Evolutionary conservation across 2,888 invertebrate genomes (phyloP).

Genomic region (Ormia ochracea): DNA sequence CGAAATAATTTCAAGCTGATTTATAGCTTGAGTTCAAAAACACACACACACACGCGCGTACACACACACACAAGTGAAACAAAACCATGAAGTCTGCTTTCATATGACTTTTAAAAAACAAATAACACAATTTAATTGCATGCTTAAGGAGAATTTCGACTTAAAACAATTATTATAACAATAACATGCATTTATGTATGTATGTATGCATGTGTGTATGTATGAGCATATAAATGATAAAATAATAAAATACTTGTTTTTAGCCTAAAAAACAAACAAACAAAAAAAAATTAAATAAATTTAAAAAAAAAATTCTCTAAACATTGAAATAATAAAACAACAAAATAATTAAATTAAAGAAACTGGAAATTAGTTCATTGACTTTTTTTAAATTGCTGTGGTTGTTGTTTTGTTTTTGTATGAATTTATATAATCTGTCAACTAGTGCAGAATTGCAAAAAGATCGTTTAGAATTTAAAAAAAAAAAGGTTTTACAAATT

Average conservation of each 20-base stretch:
- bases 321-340: conserved; percentile 17
- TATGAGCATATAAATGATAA: conserved; percentile 22
- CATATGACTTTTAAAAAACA: conserved; percentile 3
- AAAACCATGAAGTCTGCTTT: conserved; percentile 13
- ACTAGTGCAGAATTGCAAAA: neutral
- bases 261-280: conserved; percentile 23
- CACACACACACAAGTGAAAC: no score
- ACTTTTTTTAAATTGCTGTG: conserved; percentile 16
- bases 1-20: conserved; percentile 42
- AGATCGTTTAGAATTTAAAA: neutral
- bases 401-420: neutral
- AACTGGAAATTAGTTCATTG: conserved; percentile 58
- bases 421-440: neutral
- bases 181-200: no score
- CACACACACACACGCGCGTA: no score
- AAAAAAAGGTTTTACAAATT: neutral
- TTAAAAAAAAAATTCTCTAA: neutral
- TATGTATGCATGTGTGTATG: no score
- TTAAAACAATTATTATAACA: neutral
- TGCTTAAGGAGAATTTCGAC: conserved; percentile 9
- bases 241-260: conserved; percentile 40
- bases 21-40: conserved; percentile 34
- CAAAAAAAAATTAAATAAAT: conserved; percentile 19
- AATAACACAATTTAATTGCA: conserved; percentile 34
- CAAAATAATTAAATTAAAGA: no score